Conservation (phyloP, 2,113 vertebrate species). For the Catharus bicknelli region DNA sequence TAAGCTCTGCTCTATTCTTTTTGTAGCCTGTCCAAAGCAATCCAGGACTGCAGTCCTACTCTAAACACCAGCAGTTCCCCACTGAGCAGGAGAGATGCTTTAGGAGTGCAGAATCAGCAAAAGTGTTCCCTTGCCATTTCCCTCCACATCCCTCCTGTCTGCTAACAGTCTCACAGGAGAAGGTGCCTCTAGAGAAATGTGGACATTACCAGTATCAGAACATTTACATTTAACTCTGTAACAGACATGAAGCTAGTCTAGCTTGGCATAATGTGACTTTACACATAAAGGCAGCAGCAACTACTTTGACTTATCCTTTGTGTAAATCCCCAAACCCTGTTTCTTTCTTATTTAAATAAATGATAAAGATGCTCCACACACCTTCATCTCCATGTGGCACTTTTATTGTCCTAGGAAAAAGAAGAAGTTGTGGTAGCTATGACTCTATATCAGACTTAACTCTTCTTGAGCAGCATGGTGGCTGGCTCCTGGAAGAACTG, state of each 20-base stretch:
- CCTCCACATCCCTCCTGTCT: neutral
- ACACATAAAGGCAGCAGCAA: neutral
- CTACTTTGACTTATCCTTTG: neutral
- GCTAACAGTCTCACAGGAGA: neutral
- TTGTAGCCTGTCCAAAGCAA: constrained; percentile 49
- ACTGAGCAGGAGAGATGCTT: neutral
- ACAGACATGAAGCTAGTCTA: neutral
- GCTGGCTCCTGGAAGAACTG: neutral
- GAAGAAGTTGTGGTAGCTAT: neutral
- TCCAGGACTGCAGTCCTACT: neutral
- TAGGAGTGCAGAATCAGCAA: constrained; percentile 24
- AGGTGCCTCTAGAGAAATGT: neutral
- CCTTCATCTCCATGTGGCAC: neutral
- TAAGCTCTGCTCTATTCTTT: constrained; percentile 11
- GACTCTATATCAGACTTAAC: neutral
- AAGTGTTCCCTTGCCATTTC: neutral
- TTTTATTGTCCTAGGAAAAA: neutral
- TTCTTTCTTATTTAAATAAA: neutral
- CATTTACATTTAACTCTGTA: neutral
- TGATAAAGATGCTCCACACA: neutral
- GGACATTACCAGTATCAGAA: neutral
- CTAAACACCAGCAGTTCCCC: constrained; percentile 33
- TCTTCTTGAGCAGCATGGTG: neutral
- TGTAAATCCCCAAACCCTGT: neutral
- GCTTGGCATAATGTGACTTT: neutral